These are phyloP conservation scores for Scortum barcoo DNA, from an alignment of 2,113 vertebrate species.

Conservation along the genomic window DNA sequence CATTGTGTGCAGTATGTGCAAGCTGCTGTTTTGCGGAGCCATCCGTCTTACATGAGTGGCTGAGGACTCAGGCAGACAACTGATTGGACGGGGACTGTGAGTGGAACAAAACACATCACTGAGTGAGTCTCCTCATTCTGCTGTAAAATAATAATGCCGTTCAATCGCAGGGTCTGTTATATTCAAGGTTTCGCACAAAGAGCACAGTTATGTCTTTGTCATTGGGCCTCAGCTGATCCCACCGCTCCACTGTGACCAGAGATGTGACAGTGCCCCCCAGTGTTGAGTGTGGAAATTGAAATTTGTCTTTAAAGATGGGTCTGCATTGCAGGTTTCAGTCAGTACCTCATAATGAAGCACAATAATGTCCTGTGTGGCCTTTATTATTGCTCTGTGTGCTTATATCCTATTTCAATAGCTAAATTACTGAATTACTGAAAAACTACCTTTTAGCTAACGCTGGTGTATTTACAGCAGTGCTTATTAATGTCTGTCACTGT, in stretches of 20 bases:
- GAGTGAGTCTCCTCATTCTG: neutral
- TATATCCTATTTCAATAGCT: neutral
- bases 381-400: neutral
- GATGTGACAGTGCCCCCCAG: slow-evolving; percentile 70
- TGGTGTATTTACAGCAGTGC: neutral
- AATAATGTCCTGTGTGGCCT: neutral
- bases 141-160: slow-evolving; percentile 7
- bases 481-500: neutral
- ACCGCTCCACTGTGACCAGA: slow-evolving; percentile 17
- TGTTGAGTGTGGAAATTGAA: slow-evolving; percentile 32
- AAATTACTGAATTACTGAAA: too few species aligned
- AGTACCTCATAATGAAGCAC: neutral
- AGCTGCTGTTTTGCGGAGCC: slow-evolving; percentile 36
- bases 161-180: neutral
- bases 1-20: slow-evolving; percentile 49
- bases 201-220: neutral
- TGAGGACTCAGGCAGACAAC: slow-evolving; percentile 18
- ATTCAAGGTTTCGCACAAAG: slow-evolving; percentile 1
- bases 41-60: slow-evolving; percentile 34
- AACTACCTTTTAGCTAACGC: too few species aligned
- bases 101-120: slow-evolving; percentile 23
- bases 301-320: neutral
- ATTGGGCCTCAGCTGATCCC: slow-evolving; percentile 6
- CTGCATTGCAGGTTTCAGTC: neutral
- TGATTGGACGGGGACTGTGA: slow-evolving; percentile 17